Base-by-base conservation (phyloP, 2,888 invertebrate genomes). In the Camponotus fellah region DNA sequence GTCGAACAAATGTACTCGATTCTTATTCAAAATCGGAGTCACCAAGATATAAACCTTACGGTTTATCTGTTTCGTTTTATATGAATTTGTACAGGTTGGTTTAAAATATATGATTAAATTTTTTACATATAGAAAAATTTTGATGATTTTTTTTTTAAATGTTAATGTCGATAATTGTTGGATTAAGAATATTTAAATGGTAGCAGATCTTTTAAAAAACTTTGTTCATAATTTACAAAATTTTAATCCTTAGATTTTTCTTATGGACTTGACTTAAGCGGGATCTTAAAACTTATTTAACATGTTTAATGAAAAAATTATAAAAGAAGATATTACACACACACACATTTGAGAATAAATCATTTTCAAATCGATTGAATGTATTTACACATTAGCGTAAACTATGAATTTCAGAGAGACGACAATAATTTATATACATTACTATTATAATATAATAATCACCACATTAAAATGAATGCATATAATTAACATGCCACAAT, bases 11-110 rank as follows among this genome's bases (percentile, higher is more conserved):
- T 37, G 14, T 21, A 17, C 21, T 71, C 60, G 14, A 71, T 17
- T 8, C 46, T 37, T 21, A 60, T 60, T 79, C 60, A 60, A 71
- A 37, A 62, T 37, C 14, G 10, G 46, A 79, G 58, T 69, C 12
- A 21, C 32, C 46, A 12, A 60, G 37, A 12, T 58, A 21, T 32
- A 46, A 71, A 60, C 9, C 14, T 62, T 34, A 34, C 53, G 17
- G 6, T 69, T 37, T 37, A 71, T 32, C 12, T 37, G 17, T 14
- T 40, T 40, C 2, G n/a, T 34, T 71, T 71, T 69, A 71, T 21
- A 8, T 21, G 26, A 2, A 12, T 10, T 32, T 26, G 4, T 60
- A 60, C 32, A 26, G 9, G 14, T n/a, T 14, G 43, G 14, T 1
- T 12, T 65, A 53, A 53, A 53, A 26, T 66, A 32, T 17, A 37